Conservation (phyloP, 2,888 invertebrate genomes). For the Synergus japonicus region DNA sequence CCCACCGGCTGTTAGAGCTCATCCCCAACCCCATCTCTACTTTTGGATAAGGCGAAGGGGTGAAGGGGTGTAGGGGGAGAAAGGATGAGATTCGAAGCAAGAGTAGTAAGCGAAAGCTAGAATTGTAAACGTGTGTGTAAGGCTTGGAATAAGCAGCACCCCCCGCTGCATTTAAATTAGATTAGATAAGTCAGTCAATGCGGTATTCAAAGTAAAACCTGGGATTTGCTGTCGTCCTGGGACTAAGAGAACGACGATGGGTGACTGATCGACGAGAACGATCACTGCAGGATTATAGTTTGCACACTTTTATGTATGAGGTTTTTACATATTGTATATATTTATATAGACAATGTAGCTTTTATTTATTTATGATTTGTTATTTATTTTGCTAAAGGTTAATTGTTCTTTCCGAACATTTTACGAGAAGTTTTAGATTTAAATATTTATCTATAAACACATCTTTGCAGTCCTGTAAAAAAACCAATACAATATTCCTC, state of each 20-base stretch:
- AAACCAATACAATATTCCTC: too few relatives aligned
- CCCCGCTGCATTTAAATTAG: slow-evolving; percentile 74
- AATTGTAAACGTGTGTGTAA: background rate
- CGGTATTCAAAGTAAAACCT: slow-evolving; percentile 73
- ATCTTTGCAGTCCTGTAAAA: too few relatives aligned
- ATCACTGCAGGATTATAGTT: background rate
- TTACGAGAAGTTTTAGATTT: too few relatives aligned
- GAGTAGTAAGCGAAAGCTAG: background rate
- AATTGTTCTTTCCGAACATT: too few relatives aligned
- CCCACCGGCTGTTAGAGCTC: slow-evolving; percentile 34
- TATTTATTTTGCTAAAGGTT: too few relatives aligned
- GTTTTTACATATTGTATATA: background rate
- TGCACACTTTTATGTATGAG: background rate
- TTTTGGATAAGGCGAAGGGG: slow-evolving; percentile 4
- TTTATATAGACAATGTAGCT: background rate
- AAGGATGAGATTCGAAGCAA: slow-evolving; percentile 30
- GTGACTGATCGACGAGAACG: slow-evolving; percentile 4
- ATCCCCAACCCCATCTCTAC: slow-evolving; percentile 28
- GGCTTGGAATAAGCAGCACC: slow-evolving; percentile 39
- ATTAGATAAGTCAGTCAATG: slow-evolving; percentile 77
- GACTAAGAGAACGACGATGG: slow-evolving; percentile 37
- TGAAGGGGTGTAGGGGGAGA: background rate
- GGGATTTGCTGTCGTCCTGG: slow-evolving; percentile 65
- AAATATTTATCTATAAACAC: too few relatives aligned
- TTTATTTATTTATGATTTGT: too few relatives aligned